phyloP scores from a whole-genome alignment of 2,113 vertebrate species.

The Syngnathus floridae region DNA sequence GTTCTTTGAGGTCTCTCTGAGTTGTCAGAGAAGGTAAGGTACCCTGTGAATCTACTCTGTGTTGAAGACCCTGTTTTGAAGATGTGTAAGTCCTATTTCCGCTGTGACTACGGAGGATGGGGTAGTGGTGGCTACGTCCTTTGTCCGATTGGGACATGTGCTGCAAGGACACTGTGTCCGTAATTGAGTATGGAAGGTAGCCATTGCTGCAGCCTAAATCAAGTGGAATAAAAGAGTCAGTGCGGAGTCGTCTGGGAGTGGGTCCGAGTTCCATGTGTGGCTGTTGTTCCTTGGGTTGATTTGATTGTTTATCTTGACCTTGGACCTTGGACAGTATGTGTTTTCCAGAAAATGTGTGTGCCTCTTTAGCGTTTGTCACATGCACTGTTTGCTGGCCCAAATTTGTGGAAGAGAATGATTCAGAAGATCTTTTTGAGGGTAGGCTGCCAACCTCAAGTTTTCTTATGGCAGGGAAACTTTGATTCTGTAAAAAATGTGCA shows the following conservation, averaged over 20 bases:
- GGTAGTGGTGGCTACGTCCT: conserved; percentile 81
- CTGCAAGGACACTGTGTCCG: conserved; percentile 80
- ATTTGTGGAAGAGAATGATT: conserved; percentile 76
- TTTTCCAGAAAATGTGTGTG: conserved; percentile 67
- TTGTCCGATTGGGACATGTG: conserved; percentile 79
- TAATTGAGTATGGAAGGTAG: conserved; percentile 83
- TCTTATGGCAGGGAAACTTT: conserved; percentile 79
- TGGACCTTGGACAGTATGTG: conserved; percentile 64
- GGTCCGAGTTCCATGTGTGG: conserved; percentile 57
- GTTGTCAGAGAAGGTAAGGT: neutral
- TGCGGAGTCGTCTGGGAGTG: conserved; percentile 62
- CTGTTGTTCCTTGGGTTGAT: conserved; percentile 31
- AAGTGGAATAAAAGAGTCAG: conserved; percentile 79
- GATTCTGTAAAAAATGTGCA: conserved; percentile 65
- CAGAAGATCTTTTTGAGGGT: conserved; percentile 69
- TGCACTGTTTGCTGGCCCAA: neutral
- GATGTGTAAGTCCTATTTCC: neutral
- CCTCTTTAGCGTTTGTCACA: conserved; percentile 68
- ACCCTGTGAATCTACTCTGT: conserved; percentile 8
- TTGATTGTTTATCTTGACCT: conserved; percentile 60
- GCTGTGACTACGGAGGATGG: conserved; percentile 21
- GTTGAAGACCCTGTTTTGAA: neutral
- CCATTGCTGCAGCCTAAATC: conserved; percentile 81
- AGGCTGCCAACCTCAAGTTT: conserved; percentile 68
- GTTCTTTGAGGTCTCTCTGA: neutral